Percentiles rank a stretch among this genome's conserved stretches.
These are phyloP conservation scores for Aegypius monachus DNA, from an alignment of 2,113 vertebrate species.

Conservation along the genomic window DNA sequence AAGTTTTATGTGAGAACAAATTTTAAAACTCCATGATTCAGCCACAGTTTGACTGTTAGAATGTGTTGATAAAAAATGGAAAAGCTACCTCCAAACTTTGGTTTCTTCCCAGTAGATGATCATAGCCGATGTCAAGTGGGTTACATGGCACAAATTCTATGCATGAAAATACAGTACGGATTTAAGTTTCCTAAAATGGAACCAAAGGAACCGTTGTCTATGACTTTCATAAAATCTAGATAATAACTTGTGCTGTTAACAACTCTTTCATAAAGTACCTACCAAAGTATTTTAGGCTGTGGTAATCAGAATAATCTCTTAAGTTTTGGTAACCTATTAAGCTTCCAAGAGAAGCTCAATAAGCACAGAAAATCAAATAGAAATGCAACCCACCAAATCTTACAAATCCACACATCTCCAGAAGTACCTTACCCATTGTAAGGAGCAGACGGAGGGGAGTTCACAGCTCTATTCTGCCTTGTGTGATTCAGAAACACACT, in stretches of 20 bases:
- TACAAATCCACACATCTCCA: neutral
- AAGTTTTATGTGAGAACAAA: neutral
- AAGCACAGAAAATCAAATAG: neutral
- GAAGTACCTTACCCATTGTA: neutral
- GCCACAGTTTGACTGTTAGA: neutral
- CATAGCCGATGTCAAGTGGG: neutral
- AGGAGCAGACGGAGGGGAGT: rapidly evolving
- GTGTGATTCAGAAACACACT: neutral
- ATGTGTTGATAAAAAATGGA: neutral
- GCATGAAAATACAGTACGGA: neutral
- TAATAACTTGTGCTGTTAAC: neutral
- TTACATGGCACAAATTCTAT: neutral
- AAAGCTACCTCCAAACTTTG: neutral
- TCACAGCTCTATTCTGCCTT: neutral
- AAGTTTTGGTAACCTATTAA: neutral
- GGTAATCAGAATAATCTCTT: neutral
- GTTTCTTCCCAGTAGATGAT: neutral
- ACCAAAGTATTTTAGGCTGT: neutral
- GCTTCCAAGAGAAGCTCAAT: neutral
- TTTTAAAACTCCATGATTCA: neutral
- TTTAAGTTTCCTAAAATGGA: neutral
- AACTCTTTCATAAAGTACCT: neutral
- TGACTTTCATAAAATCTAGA: neutral
- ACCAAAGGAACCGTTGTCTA: neutral
- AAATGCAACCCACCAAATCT: neutral